Evolutionary conservation across 2,888 invertebrate genomes (phyloP), one percentile per base, ranked within the genome.

Genomic region (Acanthacorydalis orientalis): DNA sequence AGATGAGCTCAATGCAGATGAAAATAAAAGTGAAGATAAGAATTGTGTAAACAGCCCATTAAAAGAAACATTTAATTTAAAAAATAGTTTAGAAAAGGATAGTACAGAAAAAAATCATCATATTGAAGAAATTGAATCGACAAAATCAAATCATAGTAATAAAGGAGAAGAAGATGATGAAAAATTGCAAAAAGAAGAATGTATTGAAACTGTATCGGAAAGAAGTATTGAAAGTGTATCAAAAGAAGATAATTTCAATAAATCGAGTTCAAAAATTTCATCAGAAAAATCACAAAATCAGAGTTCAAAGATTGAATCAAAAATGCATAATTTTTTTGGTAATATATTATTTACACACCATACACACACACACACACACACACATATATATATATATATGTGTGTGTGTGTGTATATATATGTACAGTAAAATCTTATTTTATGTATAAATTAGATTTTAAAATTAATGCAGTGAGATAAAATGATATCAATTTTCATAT

Each of bases 1-100:
- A 49, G 65, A 64, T 14, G 59, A 51, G 41, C 57, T n/a, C n/a
- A n/a, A n/a, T n/a, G n/a, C 56, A 41, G 49, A 59, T 12, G 52
- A 43, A 35, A 39, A 35, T 32, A 34, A 48, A 40, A 38, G 7
- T 23, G 16, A 38, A 44, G 34, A 48, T 41, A 9, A 38, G 31
- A 38, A 31, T 23, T 23, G 23, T 23, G 2, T 23, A 23, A 23
- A 23, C 23, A 23, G 2, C 23, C 3, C 33, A 32, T 23, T 46
- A 38, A 32, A 31, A 31, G 42, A 40, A 35, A 10, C n/a, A 31
- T 23, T 38, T 12, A 43, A 45, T 10, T 49, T 31, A 37, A 42
- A 40, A 37, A 23, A 10, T 9, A 31, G 62, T n/a, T 56, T 8
- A 70, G 69, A 58, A 61, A 68, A 0, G 65, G 62, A 50, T 56